Conservation (phyloP, 2,797 vertebrate species). For the Amphiprion clarkii region DNA sequence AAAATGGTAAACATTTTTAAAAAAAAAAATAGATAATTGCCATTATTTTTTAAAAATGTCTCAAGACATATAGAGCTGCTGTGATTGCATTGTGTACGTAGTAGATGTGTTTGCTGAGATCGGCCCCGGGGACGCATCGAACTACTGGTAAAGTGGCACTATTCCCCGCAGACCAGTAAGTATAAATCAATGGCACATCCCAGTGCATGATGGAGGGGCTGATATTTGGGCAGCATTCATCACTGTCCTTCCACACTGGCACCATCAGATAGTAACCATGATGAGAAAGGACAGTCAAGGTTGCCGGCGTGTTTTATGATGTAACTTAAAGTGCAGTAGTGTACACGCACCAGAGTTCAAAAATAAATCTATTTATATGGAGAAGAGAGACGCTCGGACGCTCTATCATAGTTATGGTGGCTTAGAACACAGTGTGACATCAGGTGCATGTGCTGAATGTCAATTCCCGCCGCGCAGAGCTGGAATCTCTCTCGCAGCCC, state of each 20-base stretch:
- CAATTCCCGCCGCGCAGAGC: conserved; percentile 49
- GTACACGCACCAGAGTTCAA: conserved; percentile 1
- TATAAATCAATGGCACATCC: conserved; percentile 78
- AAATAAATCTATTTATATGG: conserved; percentile 35
- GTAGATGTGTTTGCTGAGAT: conserved; percentile 50
- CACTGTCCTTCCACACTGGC: conserved; percentile 67
- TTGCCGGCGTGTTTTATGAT: conserved; percentile 45
- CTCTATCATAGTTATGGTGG: conserved; percentile 48
- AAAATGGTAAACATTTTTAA: too few relatives aligned
- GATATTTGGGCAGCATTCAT: conserved; percentile 74
- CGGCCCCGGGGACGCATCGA: conserved; percentile 62
- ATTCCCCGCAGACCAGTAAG: conserved; percentile 67
- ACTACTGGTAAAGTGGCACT: conserved; percentile 65
- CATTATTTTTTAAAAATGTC: background rate
- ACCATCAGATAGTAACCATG: conserved; percentile 53
- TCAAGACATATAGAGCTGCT: conserved; percentile 63
- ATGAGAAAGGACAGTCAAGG: conserved; percentile 74
- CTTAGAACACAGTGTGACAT: conserved; percentile 55
- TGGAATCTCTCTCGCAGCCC: conserved; percentile 45
- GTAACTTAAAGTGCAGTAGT: conserved; percentile 3
- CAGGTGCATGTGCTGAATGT: conserved; percentile 72
- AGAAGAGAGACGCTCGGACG: conserved; percentile 4
- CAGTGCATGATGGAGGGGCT: conserved; percentile 70
- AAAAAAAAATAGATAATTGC: too few relatives aligned
- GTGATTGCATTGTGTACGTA: conserved; percentile 69